These are phyloP conservation scores for Asobara japonica DNA, from an alignment of 1,140 invertebrate species.

Conservation along the genomic window DNA sequence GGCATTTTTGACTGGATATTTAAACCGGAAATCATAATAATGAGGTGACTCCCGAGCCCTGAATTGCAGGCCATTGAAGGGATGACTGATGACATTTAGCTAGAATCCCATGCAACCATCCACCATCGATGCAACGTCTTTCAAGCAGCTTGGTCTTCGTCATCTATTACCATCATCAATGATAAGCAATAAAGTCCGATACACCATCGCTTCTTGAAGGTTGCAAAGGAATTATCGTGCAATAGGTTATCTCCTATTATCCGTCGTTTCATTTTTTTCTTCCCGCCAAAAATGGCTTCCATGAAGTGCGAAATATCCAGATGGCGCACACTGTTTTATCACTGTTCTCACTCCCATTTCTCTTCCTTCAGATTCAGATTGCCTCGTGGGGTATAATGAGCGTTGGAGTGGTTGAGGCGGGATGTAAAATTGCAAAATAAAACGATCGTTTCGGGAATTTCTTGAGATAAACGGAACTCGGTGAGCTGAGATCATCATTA, in stretches of 20 bases:
- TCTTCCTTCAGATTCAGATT: conserved; percentile 4
- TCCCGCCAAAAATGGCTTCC: background rate
- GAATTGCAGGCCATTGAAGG: too few relatives aligned
- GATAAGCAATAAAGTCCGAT: background rate
- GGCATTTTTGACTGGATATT: too few relatives aligned
- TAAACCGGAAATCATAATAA: too few relatives aligned
- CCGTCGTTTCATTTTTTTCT: background rate
- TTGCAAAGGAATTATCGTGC: background rate
- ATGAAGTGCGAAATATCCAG: conserved; percentile 11
- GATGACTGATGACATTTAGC: too few relatives aligned
- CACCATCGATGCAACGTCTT: too few relatives aligned
- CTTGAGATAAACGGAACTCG: conserved; percentile 8
- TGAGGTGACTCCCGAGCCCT: too few relatives aligned
- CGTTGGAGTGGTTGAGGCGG: background rate
- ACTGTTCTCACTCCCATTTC: background rate
- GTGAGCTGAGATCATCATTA: background rate
- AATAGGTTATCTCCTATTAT: conserved; percentile 6
- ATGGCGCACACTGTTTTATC: background rate
- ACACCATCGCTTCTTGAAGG: background rate
- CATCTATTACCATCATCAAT: background rate
- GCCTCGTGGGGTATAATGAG: conserved; percentile 1
- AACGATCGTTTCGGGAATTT: conserved; percentile 3
- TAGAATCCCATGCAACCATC: too few relatives aligned
- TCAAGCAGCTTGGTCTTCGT: too few relatives aligned
- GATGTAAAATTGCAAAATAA: conserved; percentile 11